A percentile compares a stretch with the other conserved stretches of the same genome.
Evolutionary conservation across 2,888 invertebrate genomes (phyloP).

Genomic region (Limnephilus auricula): DNA sequence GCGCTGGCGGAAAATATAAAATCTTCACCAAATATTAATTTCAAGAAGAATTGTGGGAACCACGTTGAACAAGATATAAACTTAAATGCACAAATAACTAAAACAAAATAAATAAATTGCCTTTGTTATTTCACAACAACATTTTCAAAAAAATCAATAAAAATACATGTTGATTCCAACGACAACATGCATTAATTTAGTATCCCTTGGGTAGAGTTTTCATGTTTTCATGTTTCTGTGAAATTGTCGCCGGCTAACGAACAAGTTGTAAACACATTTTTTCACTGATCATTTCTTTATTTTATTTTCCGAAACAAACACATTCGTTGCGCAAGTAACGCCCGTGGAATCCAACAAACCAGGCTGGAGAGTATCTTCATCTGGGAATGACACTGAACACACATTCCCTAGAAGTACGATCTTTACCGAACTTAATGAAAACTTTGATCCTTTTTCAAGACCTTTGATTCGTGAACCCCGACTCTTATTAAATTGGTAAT

Average conservation of each 20-base stretch:
- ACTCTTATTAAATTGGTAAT: neutral
- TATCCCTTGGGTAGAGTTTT: neutral
- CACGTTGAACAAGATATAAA: no score
- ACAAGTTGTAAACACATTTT: neutral
- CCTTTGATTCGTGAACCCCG: neutral
- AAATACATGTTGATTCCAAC: neutral
- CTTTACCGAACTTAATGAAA: neutral
- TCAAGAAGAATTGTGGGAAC: no score
- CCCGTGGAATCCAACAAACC: neutral
- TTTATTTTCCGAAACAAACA: constrained; percentile 2
- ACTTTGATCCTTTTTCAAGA: neutral
- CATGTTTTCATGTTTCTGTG: neutral
- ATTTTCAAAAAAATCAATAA: neutral
- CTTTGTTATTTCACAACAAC: neutral
- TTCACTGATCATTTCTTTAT: neutral
- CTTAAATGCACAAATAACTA: no score
- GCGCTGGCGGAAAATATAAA: no score
- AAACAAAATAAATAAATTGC: no score
- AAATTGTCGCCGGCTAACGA: neutral
- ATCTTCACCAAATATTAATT: no score
- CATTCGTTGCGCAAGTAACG: constrained; percentile 3
- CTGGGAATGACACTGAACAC: neutral
- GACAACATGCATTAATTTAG: neutral
- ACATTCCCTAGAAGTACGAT: neutral
- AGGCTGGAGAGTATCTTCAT: constrained; percentile 11